Percentiles rank a stretch among this genome's conserved stretches.
phyloP scores from a whole-genome alignment of 2,888 invertebrate species.

The Tetramorium bicarinatum region DNA sequence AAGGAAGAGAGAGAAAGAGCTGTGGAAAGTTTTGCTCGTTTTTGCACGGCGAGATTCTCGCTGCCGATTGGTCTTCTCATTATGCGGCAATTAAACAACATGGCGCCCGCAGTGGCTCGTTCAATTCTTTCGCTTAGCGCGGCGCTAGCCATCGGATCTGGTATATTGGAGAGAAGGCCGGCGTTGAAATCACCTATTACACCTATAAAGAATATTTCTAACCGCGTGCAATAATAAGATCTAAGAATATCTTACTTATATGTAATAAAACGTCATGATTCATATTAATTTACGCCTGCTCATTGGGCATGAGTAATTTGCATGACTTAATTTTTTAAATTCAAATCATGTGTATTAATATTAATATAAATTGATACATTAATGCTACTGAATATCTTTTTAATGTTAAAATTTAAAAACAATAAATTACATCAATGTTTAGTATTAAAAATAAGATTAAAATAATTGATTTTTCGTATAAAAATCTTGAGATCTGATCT shows the following conservation, averaged over 20 bases:
- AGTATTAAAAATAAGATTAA: neutral
- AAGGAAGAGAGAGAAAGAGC: slow-evolving; percentile 17
- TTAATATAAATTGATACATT: neutral
- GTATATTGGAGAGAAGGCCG: neutral
- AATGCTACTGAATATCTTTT: neutral
- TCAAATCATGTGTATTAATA: neutral
- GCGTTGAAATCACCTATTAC: slow-evolving; percentile 27
- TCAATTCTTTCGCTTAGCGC: slow-evolving; percentile 68
- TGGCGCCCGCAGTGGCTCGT: slow-evolving; percentile 71
- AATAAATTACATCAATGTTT: slow-evolving; percentile 14
- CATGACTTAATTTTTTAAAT: neutral
- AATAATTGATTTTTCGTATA: neutral
- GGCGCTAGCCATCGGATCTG: slow-evolving; percentile 75
- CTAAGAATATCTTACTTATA: slow-evolving; percentile 13
- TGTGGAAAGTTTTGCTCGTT: slow-evolving; percentile 22
- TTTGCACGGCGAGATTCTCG: slow-evolving; percentile 43
- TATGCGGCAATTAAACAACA: slow-evolving; percentile 78
- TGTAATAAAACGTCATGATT: slow-evolving; percentile 19
- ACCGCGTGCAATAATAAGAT: neutral
- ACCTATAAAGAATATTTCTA: neutral
- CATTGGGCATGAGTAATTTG: slow-evolving; percentile 2
- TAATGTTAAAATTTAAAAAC: neutral
- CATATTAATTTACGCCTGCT: slow-evolving; percentile 15
- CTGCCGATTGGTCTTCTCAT: slow-evolving; percentile 74
- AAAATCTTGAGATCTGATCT: neutral